Evolutionary conservation across 2,888 invertebrate genomes (phyloP), one percentile per base, ranked within the genome.

Genomic region (Neoitamus cyanurus): DNA sequence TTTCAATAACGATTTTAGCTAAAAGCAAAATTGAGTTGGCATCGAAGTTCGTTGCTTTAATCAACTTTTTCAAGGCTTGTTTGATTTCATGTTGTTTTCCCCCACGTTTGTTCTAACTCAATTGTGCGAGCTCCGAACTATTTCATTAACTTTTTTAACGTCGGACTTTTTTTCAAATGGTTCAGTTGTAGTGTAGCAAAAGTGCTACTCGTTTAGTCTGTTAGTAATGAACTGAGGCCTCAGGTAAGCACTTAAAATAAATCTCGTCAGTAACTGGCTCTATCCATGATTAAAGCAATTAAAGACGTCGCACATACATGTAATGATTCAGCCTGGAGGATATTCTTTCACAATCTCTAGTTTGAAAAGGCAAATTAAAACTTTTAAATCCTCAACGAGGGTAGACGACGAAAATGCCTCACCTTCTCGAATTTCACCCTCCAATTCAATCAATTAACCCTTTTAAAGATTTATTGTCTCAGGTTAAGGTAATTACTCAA

Each of bases 401-500:
- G 13, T 31, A n/a, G 25, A 31, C n/a, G 34, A 15, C 13, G 25
- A 30, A 30, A 70, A 70, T 7, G 9, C n/a, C 42, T 25, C 70
- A 30, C 68, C 70, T 70, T 36, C 25, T 68, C 34, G 36, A 37
- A 70, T 37, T 69, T 83, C 37, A 70, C 28, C 70, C 70, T 70
- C 30, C 68, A 37, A 37, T 83, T 83, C 70, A 83, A 83, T 69
- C 83, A 83, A 70, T 83, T 83, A 83, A 83, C 83, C 83, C 83
- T 83, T 83, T 70, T 25, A 15, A 37, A 83, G 83, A 83, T 83
- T 83, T 83, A 83, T 83, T 83, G 70, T 69, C 68, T 83, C 70
- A 83, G 70, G 83, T 83, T 83, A 83, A 37, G 83, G 83, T 83
- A 83, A 83, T 83, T 83, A 83, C 69, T 83, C 83, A 83, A 83